Percentiles rank a stretch among this genome's conserved stretches.
Evolutionary conservation across 2,888 invertebrate species (phyloP).

Genomic region (Netelia melanura): DNA sequence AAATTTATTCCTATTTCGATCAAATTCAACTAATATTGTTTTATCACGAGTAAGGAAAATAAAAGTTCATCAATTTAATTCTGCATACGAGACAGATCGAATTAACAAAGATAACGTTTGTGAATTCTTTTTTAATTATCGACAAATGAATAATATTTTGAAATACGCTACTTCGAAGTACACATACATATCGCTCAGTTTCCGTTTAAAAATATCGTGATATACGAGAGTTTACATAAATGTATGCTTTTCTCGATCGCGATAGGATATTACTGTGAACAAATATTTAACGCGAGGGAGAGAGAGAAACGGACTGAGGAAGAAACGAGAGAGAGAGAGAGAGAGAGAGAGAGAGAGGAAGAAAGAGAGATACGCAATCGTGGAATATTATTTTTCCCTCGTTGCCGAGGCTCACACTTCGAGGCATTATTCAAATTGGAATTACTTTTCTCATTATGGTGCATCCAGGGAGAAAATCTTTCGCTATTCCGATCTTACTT

Average conservation of each 20-base stretch:
- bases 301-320: too few species aligned
- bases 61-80: too few species aligned
- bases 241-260: slow-evolving; percentile 7
- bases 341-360: slow-evolving; percentile 3
- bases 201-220: too few species aligned
- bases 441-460: slow-evolving; percentile 85
- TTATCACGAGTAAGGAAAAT: too few species aligned
- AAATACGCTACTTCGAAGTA: too few species aligned
- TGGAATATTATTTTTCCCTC: slow-evolving; percentile 81
- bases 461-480: slow-evolving; percentile 83
- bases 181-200: too few species aligned
- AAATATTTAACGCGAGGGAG: not conserved
- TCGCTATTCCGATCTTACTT: slow-evolving; percentile 78
- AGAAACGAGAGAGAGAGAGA: not conserved
- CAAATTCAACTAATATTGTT: too few species aligned
- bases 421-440: slow-evolving; percentile 84
- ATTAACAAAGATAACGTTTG: too few species aligned
- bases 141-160: too few species aligned
- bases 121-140: too few species aligned
- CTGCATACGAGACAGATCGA: too few species aligned
- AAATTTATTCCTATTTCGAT: not conserved
- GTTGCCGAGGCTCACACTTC: slow-evolving; percentile 71
- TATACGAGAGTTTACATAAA: slow-evolving; percentile 3
- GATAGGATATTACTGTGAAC: not conserved
- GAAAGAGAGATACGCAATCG: slow-evolving; percentile 15